Conservation (phyloP, 2,888 invertebrate species). For the Pimpla rufipes region DNA sequence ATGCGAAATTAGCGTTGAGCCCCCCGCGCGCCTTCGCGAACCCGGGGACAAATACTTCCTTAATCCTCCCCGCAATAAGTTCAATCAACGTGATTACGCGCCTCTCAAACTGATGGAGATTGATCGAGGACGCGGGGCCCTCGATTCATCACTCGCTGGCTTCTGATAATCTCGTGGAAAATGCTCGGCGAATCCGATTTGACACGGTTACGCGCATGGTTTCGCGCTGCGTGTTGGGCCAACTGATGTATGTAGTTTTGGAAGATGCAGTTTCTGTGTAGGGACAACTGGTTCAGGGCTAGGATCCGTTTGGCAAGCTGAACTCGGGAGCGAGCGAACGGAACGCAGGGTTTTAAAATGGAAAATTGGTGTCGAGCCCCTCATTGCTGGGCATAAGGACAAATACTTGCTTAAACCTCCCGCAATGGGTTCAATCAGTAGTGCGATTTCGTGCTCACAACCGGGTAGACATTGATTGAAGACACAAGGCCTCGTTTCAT, state of each 20-base stretch:
- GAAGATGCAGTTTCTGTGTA: neutral
- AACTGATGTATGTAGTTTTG: neutral
- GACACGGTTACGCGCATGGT: neutral
- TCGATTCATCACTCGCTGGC: neutral
- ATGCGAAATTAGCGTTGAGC: conserved; percentile 53
- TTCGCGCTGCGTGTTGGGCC: neutral
- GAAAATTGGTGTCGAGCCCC: conserved; percentile 41
- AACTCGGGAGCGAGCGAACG: no score
- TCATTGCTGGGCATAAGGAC: neutral
- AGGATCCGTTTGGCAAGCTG: no score
- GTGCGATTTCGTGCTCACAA: neutral
- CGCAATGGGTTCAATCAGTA: neutral
- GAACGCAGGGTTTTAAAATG: conserved; percentile 57
- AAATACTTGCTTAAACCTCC: neutral
- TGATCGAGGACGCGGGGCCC: neutral
- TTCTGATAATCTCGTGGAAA: conserved; percentile 15
- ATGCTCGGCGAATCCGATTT: neutral
- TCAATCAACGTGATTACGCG: conserved; percentile 60
- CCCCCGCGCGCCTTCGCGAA: conserved; percentile 7
- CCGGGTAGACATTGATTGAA: neutral
- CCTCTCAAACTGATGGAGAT: neutral
- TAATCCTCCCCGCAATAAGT: conserved; percentile 61
- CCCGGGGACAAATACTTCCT: conserved; percentile 31
- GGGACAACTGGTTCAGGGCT: no score
- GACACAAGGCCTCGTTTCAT: neutral